These are phyloP conservation scores for Leucopsar rothschildi DNA, from an alignment of 2,113 vertebrate genomes.

Conservation along the genomic window DNA sequence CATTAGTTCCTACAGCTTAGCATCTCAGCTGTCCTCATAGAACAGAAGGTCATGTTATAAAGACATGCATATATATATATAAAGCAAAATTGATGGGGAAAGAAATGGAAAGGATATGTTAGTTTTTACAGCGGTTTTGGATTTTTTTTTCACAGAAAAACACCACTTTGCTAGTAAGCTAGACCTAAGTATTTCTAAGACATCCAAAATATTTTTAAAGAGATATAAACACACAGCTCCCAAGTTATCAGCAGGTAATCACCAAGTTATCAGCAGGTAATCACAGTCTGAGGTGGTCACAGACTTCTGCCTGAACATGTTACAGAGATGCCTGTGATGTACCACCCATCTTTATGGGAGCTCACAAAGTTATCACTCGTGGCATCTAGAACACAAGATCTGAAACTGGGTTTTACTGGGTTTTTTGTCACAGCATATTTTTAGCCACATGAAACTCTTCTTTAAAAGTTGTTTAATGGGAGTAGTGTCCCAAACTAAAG, in stretches of 20 bases:
- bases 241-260: background rate
- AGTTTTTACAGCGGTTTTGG: rapidly evolving
- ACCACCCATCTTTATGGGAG: background rate
- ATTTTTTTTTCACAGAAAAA: background rate
- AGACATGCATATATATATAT: background rate
- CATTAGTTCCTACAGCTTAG: background rate
- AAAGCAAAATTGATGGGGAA: background rate
- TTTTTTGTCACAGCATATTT: background rate
- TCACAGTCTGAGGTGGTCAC: background rate
- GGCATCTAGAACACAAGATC: background rate
- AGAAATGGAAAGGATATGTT: background rate
- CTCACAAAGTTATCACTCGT: background rate
- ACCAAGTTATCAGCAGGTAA: background rate
- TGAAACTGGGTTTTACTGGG: background rate
- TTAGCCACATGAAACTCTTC: background rate
- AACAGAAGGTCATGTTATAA: background rate
- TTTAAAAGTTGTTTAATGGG: background rate
- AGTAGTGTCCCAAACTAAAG: background rate
- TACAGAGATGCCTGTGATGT: background rate
- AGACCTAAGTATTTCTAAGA: background rate
- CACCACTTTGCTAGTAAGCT: background rate
- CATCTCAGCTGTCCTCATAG: background rate
- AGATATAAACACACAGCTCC: background rate
- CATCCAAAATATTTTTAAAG: background rate
- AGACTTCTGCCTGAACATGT: background rate